These are phyloP conservation scores for Lacerta bilineata DNA, from an alignment of 2,797 vertebrate species.

Conservation along the genomic window DNA sequence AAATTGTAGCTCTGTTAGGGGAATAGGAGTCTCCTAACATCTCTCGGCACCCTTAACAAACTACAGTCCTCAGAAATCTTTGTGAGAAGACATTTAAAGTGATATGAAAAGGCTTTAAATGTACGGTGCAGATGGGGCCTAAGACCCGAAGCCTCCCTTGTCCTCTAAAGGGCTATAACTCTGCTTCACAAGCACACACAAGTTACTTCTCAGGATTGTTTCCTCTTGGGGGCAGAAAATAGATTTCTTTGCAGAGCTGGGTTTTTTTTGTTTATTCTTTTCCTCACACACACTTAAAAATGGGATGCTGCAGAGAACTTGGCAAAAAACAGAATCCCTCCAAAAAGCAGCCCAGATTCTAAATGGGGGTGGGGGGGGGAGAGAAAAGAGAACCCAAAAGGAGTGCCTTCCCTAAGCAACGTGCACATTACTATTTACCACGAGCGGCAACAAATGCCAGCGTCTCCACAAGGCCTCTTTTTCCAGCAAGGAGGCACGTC, in stretches of 20 bases:
- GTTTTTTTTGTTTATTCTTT: not conserved
- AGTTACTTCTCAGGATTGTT: not conserved
- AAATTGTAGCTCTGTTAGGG: too few relatives aligned
- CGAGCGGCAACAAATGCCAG: constrained; percentile 27
- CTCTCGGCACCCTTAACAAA: too few relatives aligned
- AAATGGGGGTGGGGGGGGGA: not conserved
- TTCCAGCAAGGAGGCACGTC: constrained; percentile 31
- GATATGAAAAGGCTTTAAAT: too few relatives aligned
- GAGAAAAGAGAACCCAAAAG: not conserved
- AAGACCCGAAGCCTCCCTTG: not conserved
- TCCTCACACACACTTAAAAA: too few relatives aligned
- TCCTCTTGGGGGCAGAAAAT: constrained; percentile 4
- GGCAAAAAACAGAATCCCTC: not conserved
- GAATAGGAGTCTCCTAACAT: too few relatives aligned
- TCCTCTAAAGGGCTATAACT: not conserved
- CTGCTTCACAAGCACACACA: not conserved
- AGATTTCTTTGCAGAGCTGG: not conserved
- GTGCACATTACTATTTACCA: constrained; percentile 1
- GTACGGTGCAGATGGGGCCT: too few relatives aligned
- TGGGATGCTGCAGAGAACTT: not conserved
- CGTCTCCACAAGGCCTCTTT: not conserved
- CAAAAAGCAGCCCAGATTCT: too few relatives aligned
- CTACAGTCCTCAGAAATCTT: too few relatives aligned
- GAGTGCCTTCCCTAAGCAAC: not conserved
- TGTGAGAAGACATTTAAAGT: too few relatives aligned